Base-by-base conservation (phyloP, 2,888 invertebrate species). In the Eilema sororculum region DNA sequence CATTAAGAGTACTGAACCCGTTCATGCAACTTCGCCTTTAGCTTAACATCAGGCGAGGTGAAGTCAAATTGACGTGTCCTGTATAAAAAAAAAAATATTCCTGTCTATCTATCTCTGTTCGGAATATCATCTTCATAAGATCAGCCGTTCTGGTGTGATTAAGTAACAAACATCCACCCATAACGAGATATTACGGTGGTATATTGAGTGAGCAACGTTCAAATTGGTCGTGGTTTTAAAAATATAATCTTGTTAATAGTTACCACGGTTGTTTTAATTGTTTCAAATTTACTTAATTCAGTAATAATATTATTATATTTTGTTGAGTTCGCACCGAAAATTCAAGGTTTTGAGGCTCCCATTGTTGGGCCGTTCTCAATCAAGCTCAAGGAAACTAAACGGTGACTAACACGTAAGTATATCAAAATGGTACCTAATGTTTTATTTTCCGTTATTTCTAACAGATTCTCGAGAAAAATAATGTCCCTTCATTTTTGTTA, bases 261-360 rank as follows among this genome's bases (percentile, higher is more conserved):
- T 52, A n/a, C 52, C n/a, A 52, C 52, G 52, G 52, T 52, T 52
- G n/a, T 52, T 52, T n/a, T 52, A 52, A 52, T 52, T 52, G 52
- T 52, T 52, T 52, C 52, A 9, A 52, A 52, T 52, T 52, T 52
- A 52, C n/a, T 52, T 52, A 52, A 52, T 52, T 52, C 52, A 9
- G 52, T 52, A 52, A 52, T 52, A 52, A 52, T 52, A n/a, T 52
- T 52, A 52, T 52, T 52, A 52, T 52, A n/a, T 52, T n/a, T 52
- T n/a, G n/a, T 52, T 52, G 9, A n/a, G 52, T 52, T 52, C 52
- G 52, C n/a, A n/a, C 52, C 52, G 52, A 52, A 52, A 52, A 52
- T n/a, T 52, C 52, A 52, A 52, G 52, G 52, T 20, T 52, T n/a
- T 52, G 52, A 52, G 52, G 52, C 52, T n/a, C 52, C 52, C 52